phyloP scores from a whole-genome alignment of 2,113 vertebrate genomes.

The Arizona elegans region DNA sequence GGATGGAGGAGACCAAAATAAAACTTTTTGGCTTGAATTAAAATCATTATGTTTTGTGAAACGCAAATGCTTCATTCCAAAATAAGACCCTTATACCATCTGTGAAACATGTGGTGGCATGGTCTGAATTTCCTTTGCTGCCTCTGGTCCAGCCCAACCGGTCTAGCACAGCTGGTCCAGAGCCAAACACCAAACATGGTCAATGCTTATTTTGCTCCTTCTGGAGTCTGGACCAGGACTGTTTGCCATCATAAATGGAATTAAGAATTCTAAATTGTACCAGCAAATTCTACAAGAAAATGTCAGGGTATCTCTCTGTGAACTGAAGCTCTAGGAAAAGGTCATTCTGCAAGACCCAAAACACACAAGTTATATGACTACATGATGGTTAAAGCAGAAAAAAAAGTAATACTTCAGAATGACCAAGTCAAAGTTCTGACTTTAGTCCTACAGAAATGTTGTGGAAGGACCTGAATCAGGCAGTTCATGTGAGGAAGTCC shows the following conservation, averaged over 20 bases:
- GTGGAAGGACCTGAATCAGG: background rate
- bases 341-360: background rate
- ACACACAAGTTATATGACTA: background rate
- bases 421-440: background rate
- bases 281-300: background rate
- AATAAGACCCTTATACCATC: background rate
- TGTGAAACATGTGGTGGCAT: background rate
- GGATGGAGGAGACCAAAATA: background rate
- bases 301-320: background rate
- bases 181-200: background rate
- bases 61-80: background rate
- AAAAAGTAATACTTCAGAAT: background rate
- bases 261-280: background rate
- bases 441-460: background rate
- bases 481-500: background rate
- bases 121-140: background rate
- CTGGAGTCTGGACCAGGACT: background rate
- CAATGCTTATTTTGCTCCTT: background rate
- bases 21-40: background rate
- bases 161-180: background rate
- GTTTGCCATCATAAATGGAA: background rate
- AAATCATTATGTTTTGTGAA: background rate
- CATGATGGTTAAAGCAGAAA: background rate
- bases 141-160: background rate
- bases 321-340: background rate